These are phyloP conservation scores for Lagria hirta DNA, from an alignment of 2,888 invertebrate genomes.

Conservation along the genomic window DNA sequence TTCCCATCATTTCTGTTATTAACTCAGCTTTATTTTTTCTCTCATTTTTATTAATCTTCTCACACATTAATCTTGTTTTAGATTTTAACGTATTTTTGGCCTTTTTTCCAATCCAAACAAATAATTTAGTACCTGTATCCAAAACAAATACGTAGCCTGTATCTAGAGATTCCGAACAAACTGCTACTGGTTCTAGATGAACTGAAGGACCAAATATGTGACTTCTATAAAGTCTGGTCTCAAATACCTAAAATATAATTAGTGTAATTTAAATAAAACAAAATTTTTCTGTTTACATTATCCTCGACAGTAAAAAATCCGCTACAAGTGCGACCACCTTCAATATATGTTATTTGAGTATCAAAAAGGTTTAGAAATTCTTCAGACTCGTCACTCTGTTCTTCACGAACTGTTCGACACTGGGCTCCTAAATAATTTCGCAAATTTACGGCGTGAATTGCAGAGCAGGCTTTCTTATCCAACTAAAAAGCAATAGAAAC, in stretches of 20 bases:
- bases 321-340: slow-evolving; percentile 95
- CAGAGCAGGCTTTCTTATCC: slow-evolving; percentile 94
- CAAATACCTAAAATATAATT: slow-evolving; percentile 65
- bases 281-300: slow-evolving; percentile 62
- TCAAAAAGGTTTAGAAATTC: slow-evolving; percentile 94
- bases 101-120: slow-evolving; percentile 87
- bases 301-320: slow-evolving; percentile 98
- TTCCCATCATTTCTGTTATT: slow-evolving; percentile 76
- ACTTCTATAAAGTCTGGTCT: slow-evolving; percentile 82
- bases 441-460: slow-evolving; percentile 98
- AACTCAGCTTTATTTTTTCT: slow-evolving; percentile 94
- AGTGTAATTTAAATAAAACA: not conserved
- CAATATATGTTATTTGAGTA: slow-evolving; percentile 88
- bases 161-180: slow-evolving; percentile 75
- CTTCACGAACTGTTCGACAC: slow-evolving; percentile 92
- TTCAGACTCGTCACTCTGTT: slow-evolving; percentile 95
- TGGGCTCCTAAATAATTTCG: slow-evolving; percentile 94
- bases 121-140: slow-evolving; percentile 83
- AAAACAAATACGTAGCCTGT: slow-evolving; percentile 89
- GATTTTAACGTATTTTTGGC: slow-evolving; percentile 88
- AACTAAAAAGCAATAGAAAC: slow-evolving; percentile 58
- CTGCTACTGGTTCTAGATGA: slow-evolving; percentile 84
- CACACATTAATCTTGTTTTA: slow-evolving; percentile 87
- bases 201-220: slow-evolving; percentile 85
- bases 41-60: slow-evolving; percentile 98